These are phyloP conservation scores for Rhea pennata DNA, from an alignment of 2,113 vertebrate species.

Conservation along the genomic window DNA sequence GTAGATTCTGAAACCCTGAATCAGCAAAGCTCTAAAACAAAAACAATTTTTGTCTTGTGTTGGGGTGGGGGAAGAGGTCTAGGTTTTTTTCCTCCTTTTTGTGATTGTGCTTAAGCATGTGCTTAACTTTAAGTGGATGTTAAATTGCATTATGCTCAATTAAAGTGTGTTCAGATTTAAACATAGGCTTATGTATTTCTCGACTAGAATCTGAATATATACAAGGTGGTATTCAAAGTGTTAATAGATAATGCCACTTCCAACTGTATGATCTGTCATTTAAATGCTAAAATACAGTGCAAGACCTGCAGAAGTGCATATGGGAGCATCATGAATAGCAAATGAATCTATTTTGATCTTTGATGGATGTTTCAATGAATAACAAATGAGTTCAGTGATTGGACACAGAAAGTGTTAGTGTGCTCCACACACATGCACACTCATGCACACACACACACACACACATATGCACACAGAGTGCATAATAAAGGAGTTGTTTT, in stretches of 20 bases:
- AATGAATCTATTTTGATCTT: conserved; percentile 70
- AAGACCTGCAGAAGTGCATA: conserved; percentile 53
- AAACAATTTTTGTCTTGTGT: background rate
- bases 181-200: background rate
- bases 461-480: no score
- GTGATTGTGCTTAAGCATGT: background rate
- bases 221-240: background rate
- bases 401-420: conserved; percentile 15
- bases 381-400: conserved; percentile 63
- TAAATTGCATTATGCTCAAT: background rate
- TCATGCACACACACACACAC: no score
- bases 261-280: conserved; percentile 2
- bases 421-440: no score
- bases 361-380: conserved; percentile 70
- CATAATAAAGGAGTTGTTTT: conserved; percentile 7
- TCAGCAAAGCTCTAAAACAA: background rate
- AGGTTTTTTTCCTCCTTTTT: background rate
- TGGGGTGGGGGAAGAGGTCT: background rate
- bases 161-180: background rate
- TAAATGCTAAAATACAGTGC: conserved; percentile 43
- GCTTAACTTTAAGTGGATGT: background rate
- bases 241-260: conserved; percentile 30
- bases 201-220: background rate
- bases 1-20: background rate
- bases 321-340: conserved; percentile 63